Evolutionary conservation across 2,888 invertebrate species (phyloP), one percentile per base, ranked within the genome.

Genomic region (Portevinia maculata): DNA sequence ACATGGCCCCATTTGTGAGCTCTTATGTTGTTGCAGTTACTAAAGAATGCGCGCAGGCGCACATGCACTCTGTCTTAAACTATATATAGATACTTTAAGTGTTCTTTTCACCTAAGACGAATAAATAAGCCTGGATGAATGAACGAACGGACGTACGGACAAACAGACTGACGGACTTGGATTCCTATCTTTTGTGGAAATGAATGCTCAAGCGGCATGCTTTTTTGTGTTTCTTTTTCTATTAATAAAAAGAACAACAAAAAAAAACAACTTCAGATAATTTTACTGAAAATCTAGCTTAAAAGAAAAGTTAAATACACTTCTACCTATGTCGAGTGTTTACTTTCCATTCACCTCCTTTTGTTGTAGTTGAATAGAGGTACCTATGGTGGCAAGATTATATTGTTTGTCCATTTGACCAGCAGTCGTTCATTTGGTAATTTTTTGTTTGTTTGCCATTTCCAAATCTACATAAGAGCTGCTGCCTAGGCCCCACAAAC

Each of bases 111-210:
- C 44, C 55, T 30, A 55, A 73, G 48, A 46, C 64, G 53, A 64
- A 55, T 64, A 64, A 46, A 71, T 52, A 44, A 71, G 55, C 28
- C 62, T n/a, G 64, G 19, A 71, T 71, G 53, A 41, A 71, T 55
- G 64, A 37, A 37, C 39, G 34, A 60, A 6, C 11, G 11, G 24
- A 32, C 17, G 15, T 17, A 32, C 55, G 24, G 60, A 53, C 60
- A 24, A 60, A 53, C 28, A 11, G 13, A 32, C 52, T 15, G 41
- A 59, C 57, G 17, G 15, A 11, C 17, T 71, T 2, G 53, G 64
- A 64, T 73, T 55, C 28, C 24, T 55, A 73, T 64, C 55, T 73
- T 55, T 73, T 37, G 55, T 73, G 30, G 62, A 73, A 73, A 73
- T 48, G 46, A 73, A 73, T 62, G 53, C 17, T 34, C n/a, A 17